Evolutionary conservation across 2,113 vertebrate species (phyloP), one percentile per base, ranked within the genome.

Genomic region (Columba janthina): DNA sequence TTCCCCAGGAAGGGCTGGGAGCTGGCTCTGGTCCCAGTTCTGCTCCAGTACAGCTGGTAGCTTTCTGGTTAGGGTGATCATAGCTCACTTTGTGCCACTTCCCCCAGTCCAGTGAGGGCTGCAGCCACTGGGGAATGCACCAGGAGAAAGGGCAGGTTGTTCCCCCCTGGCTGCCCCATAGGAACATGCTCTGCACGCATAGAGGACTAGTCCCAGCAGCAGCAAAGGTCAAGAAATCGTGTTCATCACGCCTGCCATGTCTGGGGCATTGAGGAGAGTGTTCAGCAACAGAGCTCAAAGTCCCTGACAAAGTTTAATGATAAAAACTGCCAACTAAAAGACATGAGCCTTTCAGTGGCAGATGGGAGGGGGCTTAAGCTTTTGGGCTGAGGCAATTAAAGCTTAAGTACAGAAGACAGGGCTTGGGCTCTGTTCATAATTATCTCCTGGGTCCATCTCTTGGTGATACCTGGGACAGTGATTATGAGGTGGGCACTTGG

Each of bases 101-200:
- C 25, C 46, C 15, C 0, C 22, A 26, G 25, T 3, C 32, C 29
- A 12, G 2, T 1, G 0, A 15, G n/a, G 6, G 5, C 53, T 62
- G 31, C 6, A 12, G 8, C 19, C 36, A 31, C 15, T 2, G 4
- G 11, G 25, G 15, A 76, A 64, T 0, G 1, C 0, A 1, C 3
- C 32, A 42, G 51, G 17, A 38, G 12, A 58, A 71, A 81, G 15
- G 34, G 5, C 29, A 51, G 18, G 18, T 28, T 44, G 14, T 17
- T 57, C 28, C 9, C 60, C 14, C 12, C 8, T 0, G 0, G 21
- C 24, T 51, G 24, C 19, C 28, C 36, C 6, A 0, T 0, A 0
- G 7, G 29, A 50, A 53, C 0, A 0, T 7, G 18, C 21, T 53
- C 11, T 29, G 5, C 10, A 67, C 21, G 11, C 1, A 0, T 21